Evolutionary conservation across 2,888 invertebrate species (phyloP).

Genomic region (Cosmia pyralina): DNA sequence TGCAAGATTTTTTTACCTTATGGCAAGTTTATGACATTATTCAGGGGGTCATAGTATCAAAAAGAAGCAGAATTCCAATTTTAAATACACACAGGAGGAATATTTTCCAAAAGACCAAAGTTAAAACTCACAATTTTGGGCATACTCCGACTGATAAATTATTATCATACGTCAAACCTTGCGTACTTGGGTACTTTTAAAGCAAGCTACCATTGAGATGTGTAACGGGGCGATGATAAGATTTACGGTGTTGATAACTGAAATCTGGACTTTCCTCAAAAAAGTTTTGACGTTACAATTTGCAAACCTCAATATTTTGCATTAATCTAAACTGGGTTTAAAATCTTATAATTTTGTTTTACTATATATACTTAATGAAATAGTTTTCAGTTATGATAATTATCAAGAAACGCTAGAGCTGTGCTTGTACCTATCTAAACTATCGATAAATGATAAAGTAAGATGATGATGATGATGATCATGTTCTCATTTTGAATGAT

Average conservation of each 20-base stretch:
- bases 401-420: slow-evolving; percentile 7
- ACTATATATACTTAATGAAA: too few relatives aligned
- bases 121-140: not conserved
- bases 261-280: slow-evolving; percentile 3
- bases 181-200: not conserved
- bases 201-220: slow-evolving; percentile 2
- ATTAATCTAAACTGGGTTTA: too few relatives aligned
- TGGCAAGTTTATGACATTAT: slow-evolving; percentile 3
- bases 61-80: not conserved
- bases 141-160: too few relatives aligned
- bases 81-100: not conserved
- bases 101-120: not conserved
- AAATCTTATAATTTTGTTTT: slow-evolving; percentile 8
- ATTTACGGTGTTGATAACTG: not conserved
- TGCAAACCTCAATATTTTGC: not conserved
- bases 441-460: slow-evolving; percentile 1
- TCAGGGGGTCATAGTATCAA: not conserved
- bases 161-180: not conserved
- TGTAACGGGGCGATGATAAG: too few relatives aligned
- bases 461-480: slow-evolving; percentile 5
- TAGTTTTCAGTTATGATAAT: slow-evolving; percentile 27
- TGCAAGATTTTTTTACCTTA: not conserved
- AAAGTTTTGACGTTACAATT: not conserved
- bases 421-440: not conserved
- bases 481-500: slow-evolving; percentile 4